These are phyloP conservation scores for Mythimna vitellina DNA, from an alignment of 2,888 invertebrate species.

Conservation along the genomic window DNA sequence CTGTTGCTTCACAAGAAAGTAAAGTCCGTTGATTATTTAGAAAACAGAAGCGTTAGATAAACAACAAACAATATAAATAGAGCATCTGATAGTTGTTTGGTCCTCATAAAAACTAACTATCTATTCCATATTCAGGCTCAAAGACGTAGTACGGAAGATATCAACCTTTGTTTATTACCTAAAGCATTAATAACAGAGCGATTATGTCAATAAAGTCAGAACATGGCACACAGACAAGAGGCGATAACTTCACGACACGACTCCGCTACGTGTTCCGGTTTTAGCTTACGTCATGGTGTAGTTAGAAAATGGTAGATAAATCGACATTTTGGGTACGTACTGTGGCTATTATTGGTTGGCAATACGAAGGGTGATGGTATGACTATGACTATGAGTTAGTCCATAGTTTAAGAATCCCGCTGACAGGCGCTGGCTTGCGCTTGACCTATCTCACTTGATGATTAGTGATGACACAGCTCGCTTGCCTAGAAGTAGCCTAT, in stretches of 20 bases:
- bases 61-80: slow-evolving; percentile 14
- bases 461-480: too few species aligned
- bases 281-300: slow-evolving; percentile 28
- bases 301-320: slow-evolving; percentile 14
- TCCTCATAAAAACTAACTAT: slow-evolving; percentile 25
- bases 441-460: too few species aligned
- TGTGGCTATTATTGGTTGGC: not conserved
- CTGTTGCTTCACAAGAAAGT: too few species aligned
- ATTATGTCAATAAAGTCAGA: slow-evolving; percentile 60
- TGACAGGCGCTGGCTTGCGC: not conserved
- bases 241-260: slow-evolving; percentile 43
- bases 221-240: slow-evolving; percentile 42
- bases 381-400: not conserved
- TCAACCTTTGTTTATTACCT: slow-evolving; percentile 54
- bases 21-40: not conserved
- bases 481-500: too few species aligned
- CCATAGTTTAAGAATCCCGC: not conserved
- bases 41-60: not conserved
- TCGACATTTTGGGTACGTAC: not conserved
- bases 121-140: slow-evolving; percentile 40
- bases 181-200: slow-evolving; percentile 47
- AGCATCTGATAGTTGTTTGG: slow-evolving; percentile 34
- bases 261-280: slow-evolving; percentile 25
- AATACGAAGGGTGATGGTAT: not conserved
- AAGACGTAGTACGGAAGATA: slow-evolving; percentile 52